Base-by-base conservation (phyloP, 1,140 invertebrate genomes). In the Holcopasites calliopsidis region DNA sequence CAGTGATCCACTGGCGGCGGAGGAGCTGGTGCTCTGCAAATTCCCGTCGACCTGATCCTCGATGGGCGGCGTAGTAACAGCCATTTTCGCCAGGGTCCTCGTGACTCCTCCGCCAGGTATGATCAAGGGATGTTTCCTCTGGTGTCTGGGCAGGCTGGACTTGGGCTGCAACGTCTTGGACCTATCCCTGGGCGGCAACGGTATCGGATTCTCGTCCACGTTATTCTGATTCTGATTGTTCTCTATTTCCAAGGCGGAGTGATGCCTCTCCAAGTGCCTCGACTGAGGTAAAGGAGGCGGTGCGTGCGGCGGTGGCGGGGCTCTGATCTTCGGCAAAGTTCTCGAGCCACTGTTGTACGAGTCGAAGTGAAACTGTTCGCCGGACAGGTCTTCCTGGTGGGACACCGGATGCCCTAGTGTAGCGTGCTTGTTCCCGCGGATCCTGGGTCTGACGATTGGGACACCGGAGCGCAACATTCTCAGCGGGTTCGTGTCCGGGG, bases 91-190 rank as follows among this genome's bases (percentile, higher is more conserved):
- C 0, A 95, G 79, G 0, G 94, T 94, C 21, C 94, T 89, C 38
- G 94, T 94, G 0, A 94, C 86, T 1, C 93, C 94, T 44, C 92
- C 92, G 38, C 93, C 93, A 18, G 96, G 96, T 79, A 97, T 95
- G 47, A 97, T 95, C n/a, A 98, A 89, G 0, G 97, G 97, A 93
- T 98, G 95, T 88, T 97, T 97, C 52, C 97, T 92, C 65, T 97
- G 95, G 89, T 97, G 97, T 38, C 96, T 91, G 2, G 96, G 95
- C 80, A 95, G 94, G 50, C 91, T 92, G 7, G 92, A 92, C 73
- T 93, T 93, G 1, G 93, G 92, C 68, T 94, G 93, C 16, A 94
- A 88, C 8, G 94, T 93, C 84, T 95, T 95, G 33, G 94, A 95
- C 57, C 95, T 93, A 85, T 97, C 96, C 79, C 96, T 92, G 0